phyloP scores from a whole-genome alignment of 2,113 vertebrate species.

The Candoia aspera region DNA sequence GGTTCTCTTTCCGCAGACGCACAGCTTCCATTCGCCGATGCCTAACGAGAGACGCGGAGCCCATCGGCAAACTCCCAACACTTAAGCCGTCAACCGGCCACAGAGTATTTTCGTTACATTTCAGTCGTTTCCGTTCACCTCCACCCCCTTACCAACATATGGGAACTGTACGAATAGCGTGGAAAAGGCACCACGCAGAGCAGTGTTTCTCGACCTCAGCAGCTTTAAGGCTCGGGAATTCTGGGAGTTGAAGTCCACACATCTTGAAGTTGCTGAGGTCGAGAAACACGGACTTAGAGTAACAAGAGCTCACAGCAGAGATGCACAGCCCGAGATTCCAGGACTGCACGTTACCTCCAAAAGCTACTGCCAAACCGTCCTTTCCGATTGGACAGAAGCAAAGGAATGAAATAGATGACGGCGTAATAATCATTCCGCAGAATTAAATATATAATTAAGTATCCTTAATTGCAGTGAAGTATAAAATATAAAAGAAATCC shows the following conservation, averaged over 20 bases:
- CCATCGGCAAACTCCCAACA: not conserved
- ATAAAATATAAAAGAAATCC: not conserved
- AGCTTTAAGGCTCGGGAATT: not conserved
- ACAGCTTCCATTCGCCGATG: slow-evolving; percentile 98
- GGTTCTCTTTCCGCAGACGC: slow-evolving; percentile 98
- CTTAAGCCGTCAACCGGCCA: not conserved
- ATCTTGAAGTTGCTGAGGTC: not conserved
- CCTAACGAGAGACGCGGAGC: slow-evolving; percentile 60
- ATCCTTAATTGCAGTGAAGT: not conserved
- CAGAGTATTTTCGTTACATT: not conserved
- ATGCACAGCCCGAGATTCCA: not conserved
- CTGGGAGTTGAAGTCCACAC: too few species aligned
- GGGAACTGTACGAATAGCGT: not conserved
- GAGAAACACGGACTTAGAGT: not conserved
- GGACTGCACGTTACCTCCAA: not conserved
- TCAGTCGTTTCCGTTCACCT: not conserved
- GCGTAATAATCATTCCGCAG: not conserved
- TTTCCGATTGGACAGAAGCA: not conserved
- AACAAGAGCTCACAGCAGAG: not conserved
- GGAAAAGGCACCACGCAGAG: not conserved
- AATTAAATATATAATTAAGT: not conserved
- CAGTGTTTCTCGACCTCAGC: not conserved
- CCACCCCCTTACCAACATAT: not conserved
- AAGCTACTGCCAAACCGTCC: not conserved
- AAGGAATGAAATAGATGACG: not conserved